A percentile compares a stretch with the other conserved stretches of the same genome.
phyloP scores from a whole-genome alignment of 2,888 invertebrate genomes.

The Sarcophaga caerulescens region DNA sequence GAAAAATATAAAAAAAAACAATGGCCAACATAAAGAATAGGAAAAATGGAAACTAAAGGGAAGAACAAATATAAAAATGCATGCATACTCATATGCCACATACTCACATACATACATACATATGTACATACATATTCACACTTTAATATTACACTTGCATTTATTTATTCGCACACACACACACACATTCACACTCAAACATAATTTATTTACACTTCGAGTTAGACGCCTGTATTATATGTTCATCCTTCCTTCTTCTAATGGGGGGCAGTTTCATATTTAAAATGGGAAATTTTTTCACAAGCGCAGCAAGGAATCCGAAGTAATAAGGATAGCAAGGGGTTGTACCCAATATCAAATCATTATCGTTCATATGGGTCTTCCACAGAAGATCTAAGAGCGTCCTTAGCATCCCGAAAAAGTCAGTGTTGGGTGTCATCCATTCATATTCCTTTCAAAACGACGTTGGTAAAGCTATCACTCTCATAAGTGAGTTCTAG shows the following conservation, averaged over 20 bases:
- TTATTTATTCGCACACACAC: background rate
- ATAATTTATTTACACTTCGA: constrained; percentile 1
- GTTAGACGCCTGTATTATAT: background rate
- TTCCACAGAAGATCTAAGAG: too few species aligned
- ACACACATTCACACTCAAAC: background rate
- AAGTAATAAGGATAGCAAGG: too few species aligned
- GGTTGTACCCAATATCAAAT: too few species aligned
- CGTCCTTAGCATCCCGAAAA: too few species aligned
- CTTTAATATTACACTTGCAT: background rate
- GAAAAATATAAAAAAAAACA: background rate
- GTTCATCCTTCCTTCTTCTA: background rate
- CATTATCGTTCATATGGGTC: too few species aligned
- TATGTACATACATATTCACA: background rate
- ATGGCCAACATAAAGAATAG: background rate
- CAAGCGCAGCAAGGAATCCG: too few species aligned
- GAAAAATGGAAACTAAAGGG: constrained; percentile 24
- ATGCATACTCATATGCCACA: constrained; percentile 3
- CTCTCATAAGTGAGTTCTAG: too few species aligned
- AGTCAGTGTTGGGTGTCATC: too few species aligned
- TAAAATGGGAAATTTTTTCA: background rate
- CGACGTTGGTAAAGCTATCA: too few species aligned
- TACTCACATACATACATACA: background rate
- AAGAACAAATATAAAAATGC: constrained; percentile 1
- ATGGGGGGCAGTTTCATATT: background rate
- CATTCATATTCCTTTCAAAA: too few species aligned